Percentiles rank a stretch among this genome's conserved stretches.
Conservation (phyloP, 2,888 invertebrate species). For the Tinea trinotella region DNA sequence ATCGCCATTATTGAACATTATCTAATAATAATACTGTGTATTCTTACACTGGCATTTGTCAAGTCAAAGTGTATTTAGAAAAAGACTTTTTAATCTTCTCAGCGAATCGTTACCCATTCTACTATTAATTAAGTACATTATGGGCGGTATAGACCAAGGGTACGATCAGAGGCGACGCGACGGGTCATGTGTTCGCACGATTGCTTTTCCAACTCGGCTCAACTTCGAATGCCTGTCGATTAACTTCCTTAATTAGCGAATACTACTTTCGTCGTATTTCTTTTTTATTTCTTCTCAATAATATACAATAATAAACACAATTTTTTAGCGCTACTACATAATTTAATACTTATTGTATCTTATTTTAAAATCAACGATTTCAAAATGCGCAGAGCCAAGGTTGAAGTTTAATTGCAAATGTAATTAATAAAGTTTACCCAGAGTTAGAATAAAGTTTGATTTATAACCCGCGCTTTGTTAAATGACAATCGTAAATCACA, state of each 20-base stretch:
- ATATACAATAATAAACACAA: no score
- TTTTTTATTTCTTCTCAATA: not conserved
- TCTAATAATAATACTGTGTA: no score
- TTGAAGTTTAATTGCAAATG: not conserved
- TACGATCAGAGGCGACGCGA: constrained; percentile 12
- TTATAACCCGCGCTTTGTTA: not conserved
- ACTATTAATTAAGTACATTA: constrained; percentile 17
- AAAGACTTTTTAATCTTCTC: not conserved
- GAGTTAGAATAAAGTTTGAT: not conserved
- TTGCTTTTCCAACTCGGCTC: constrained; percentile 17
- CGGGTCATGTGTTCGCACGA: constrained; percentile 19
- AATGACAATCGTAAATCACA: not conserved
- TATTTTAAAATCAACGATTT: not conserved
- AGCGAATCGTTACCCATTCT: not conserved
- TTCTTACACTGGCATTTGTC: not conserved
- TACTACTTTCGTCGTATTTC: not conserved
- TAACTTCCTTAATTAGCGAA: constrained; percentile 20
- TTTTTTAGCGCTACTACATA: no score
- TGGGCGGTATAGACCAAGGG: constrained; percentile 7
- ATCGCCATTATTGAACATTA: no score
- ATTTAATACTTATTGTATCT: no score
- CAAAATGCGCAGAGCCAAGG: not conserved
- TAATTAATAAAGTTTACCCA: not conserved
- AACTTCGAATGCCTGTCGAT: constrained; percentile 16
- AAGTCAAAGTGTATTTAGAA: not conserved